Evolutionary conservation across 2,797 vertebrate species (phyloP).

Genomic region (Florisuga fusca): DNA sequence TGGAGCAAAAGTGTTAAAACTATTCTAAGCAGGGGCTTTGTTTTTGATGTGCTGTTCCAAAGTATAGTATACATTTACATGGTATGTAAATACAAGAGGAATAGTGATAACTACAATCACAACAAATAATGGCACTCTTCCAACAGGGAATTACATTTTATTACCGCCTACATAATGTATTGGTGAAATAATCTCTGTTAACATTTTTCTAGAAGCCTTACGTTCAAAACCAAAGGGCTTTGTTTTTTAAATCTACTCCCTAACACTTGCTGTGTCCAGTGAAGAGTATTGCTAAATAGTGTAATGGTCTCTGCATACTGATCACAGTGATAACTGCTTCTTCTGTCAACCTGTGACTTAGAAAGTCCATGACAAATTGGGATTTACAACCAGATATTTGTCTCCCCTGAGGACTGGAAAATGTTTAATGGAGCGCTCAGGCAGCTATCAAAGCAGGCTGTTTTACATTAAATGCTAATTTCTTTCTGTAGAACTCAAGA

Average conservation of each 20-base stretch:
- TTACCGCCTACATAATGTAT: background rate
- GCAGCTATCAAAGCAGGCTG: conserved; percentile 12
- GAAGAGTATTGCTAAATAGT: background rate
- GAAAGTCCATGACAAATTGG: conserved; percentile 26
- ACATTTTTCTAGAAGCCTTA: background rate
- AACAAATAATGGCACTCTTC: conserved; percentile 39
- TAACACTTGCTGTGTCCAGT: background rate
- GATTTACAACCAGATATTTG: background rate
- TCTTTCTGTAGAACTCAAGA: conserved; percentile 10
- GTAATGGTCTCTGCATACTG: background rate
- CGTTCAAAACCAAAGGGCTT: conserved; percentile 2
- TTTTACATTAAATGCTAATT: conserved; percentile 32
- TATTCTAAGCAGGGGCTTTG: conserved; percentile 6
- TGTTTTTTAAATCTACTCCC: background rate
- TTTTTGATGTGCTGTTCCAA: background rate
- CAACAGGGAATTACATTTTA: conserved; percentile 18
- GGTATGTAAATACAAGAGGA: conserved; percentile 35
- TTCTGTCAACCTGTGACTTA: background rate
- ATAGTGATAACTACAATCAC: conserved; percentile 25
- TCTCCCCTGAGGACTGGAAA: conserved; percentile 21
- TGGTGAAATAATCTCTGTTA: conserved; percentile 27
- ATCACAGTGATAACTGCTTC: background rate
- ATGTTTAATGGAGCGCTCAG: background rate
- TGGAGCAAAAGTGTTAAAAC: conserved; percentile 1
- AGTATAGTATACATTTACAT: conserved; percentile 4